Percentiles rank a stretch among this genome's conserved stretches.
These are phyloP conservation scores for Pilophorus perplexus DNA, from an alignment of 2,888 invertebrate genomes.

Conservation along the genomic window DNA sequence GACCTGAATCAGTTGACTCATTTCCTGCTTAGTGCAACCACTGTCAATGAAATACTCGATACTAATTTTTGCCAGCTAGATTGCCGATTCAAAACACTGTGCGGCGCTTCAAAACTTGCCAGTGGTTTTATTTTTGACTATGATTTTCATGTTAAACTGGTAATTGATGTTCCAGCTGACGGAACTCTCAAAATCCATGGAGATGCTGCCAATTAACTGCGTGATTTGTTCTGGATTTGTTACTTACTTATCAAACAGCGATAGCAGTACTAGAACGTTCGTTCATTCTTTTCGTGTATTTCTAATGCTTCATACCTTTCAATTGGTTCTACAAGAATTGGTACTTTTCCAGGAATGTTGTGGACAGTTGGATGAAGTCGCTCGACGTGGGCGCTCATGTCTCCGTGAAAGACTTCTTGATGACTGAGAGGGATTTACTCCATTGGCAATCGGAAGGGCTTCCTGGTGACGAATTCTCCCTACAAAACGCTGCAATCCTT, in stretches of 20 bases:
- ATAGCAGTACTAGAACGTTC: slow-evolving; percentile 43
- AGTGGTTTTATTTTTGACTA: too few relatives aligned
- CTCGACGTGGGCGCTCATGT: slow-evolving; percentile 54
- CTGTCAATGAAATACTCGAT: too few relatives aligned
- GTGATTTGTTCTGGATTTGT: slow-evolving; percentile 75
- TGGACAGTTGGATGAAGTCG: slow-evolving; percentile 52
- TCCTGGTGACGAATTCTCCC: slow-evolving; percentile 71
- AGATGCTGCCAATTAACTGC: slow-evolving; percentile 63
- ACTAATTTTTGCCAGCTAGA: too few relatives aligned
- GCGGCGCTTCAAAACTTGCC: too few relatives aligned
- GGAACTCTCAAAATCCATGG: slow-evolving; percentile 62
- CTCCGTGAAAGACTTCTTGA: slow-evolving; percentile 59
- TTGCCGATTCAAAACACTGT: too few relatives aligned
- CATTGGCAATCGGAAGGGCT: slow-evolving; percentile 85
- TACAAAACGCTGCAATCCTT: slow-evolving; percentile 79
- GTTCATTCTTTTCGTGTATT: too few relatives aligned
- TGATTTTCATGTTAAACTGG: too few relatives aligned
- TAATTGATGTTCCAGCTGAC: slow-evolving; percentile 62
- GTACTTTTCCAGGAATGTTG: slow-evolving; percentile 49
- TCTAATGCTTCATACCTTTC: too few relatives aligned
- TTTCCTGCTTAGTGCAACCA: too few relatives aligned
- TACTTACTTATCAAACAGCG: slow-evolving; percentile 64
- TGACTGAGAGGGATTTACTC: slow-evolving; percentile 71
- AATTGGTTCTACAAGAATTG: background rate
- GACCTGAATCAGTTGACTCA: too few relatives aligned